A percentile compares a stretch with the other conserved stretches of the same genome.
These are phyloP conservation scores for Poeciliopsis retropinna DNA, from an alignment of 2,113 vertebrate species.

Conservation along the genomic window DNA sequence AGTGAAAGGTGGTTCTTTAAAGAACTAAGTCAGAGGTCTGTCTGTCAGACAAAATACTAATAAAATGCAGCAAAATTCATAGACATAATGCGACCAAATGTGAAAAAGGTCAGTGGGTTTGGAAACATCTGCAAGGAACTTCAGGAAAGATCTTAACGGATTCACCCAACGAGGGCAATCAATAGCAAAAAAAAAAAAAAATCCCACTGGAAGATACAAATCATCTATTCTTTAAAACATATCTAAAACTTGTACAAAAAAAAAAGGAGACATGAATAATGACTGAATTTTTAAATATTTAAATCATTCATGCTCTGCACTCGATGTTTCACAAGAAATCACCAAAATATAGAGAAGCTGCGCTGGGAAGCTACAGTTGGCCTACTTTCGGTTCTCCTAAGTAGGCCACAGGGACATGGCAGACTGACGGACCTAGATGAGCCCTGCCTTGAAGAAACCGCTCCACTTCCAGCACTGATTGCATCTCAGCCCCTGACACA, in stretches of 20 bases:
- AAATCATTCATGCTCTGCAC: neutral
- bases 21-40: neutral
- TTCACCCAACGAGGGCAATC: neutral
- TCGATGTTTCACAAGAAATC: slow-evolving; percentile 42
- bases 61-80: neutral
- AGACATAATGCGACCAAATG: neutral
- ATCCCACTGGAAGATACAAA: neutral
- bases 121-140: neutral
- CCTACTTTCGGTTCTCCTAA: slow-evolving; percentile 71
- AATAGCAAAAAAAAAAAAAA: neutral
- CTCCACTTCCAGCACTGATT: slow-evolving; percentile 64
- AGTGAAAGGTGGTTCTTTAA: neutral
- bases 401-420: slow-evolving; percentile 66
- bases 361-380: slow-evolving; percentile 56
- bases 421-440: slow-evolving; percentile 61
- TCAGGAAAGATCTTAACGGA: neutral
- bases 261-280: neutral
- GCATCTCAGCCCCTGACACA: slow-evolving; percentile 54
- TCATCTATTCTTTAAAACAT: too few species aligned
- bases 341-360: slow-evolving; percentile 26
- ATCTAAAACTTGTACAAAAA: neutral
- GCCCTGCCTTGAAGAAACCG: slow-evolving; percentile 50
- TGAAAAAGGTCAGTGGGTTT: neutral
- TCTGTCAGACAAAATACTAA: neutral
- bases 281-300: slow-evolving; percentile 1